Evolutionary conservation across 1,140 invertebrate genomes (phyloP), one percentile per base, ranked within the genome.

Genomic region (Zophobas morio): DNA sequence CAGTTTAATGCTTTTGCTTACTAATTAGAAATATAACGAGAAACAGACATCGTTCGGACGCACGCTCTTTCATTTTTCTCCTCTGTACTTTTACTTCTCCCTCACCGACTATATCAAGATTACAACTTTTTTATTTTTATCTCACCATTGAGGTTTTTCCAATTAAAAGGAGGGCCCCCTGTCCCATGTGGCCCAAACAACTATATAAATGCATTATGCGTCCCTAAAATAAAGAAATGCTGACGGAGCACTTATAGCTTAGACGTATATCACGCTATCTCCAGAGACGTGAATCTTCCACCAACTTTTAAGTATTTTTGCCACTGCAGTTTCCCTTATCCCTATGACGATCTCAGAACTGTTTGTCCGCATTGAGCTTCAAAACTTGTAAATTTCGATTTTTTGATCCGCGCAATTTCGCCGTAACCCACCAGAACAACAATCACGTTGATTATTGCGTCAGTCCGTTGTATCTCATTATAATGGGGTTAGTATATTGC

Each of bases 71-170:
- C 37, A 32, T 42, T 66, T 66, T 42, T 40, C 37, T 40, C 6
- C 8, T 1, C 60, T 66, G 60, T 66, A 66, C 60, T 66, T 66
- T 66, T 66, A 66, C 36, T 47, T 78, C 71, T 80, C 79, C 79
- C 79, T 74, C 75, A 76, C 66, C 77, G 70, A 6, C 77, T 77
- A 80, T 79, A 78, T 76, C 77, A 74, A 76, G 51, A 76, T 78
- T 78, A 76, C 77, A 46, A 71, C 42, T 75, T 74, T 81, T 80
- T 81, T 78, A 76, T 78, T 81, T 81, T 81, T 81, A 81, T 81
- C 51, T 78, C 53, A 81, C 80, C 78, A 81, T 81, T 75, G 80
- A 81, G 80, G 80, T 81, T 81, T 79, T 80, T 75, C 79, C 79
- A 81, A 81, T 81, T 81, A 81, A 80, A 81, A 80, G 75, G 71